These are phyloP conservation scores for Chauna torquata DNA, from an alignment of 2,113 vertebrate genomes.

Conservation along the genomic window DNA sequence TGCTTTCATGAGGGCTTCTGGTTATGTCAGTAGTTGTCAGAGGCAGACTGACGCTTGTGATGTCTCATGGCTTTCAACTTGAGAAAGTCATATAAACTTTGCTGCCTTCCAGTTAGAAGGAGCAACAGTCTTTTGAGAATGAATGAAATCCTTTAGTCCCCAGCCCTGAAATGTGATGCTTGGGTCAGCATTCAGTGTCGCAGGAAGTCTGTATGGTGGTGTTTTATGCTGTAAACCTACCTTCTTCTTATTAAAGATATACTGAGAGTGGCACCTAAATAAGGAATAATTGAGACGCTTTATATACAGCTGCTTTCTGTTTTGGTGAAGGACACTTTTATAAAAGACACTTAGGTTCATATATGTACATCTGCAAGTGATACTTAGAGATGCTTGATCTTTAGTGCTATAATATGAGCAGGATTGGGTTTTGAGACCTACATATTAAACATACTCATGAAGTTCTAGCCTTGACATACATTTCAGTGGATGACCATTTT, in stretches of 20 bases:
- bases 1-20: slow-evolving; percentile 45
- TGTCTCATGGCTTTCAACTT: slow-evolving; percentile 2
- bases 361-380: not conserved
- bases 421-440: not conserved
- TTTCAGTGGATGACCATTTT: not conserved
- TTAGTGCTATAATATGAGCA: not conserved
- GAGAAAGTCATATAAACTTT: slow-evolving; percentile 39
- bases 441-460: not conserved
- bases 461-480: not conserved
- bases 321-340: not conserved
- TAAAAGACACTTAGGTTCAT: not conserved
- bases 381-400: not conserved
- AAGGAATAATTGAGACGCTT: slow-evolving; percentile 28
- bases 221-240: slow-evolving; percentile 46
- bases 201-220: slow-evolving; percentile 37
- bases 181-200: slow-evolving; percentile 28
- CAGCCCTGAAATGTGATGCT: slow-evolving; percentile 52
- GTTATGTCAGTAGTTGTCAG: slow-evolving; percentile 54
- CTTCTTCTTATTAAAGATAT: slow-evolving; percentile 35
- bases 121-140: slow-evolving; percentile 9
- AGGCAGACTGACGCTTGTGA: slow-evolving; percentile 42
- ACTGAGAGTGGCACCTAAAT: slow-evolving; percentile 13
- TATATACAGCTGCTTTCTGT: slow-evolving; percentile 10
- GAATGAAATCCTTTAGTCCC: slow-evolving; percentile 51
- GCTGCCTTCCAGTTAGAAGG: slow-evolving; percentile 8